Conservation (phyloP, 2,888 invertebrate species). For the Meloe dianella region DNA sequence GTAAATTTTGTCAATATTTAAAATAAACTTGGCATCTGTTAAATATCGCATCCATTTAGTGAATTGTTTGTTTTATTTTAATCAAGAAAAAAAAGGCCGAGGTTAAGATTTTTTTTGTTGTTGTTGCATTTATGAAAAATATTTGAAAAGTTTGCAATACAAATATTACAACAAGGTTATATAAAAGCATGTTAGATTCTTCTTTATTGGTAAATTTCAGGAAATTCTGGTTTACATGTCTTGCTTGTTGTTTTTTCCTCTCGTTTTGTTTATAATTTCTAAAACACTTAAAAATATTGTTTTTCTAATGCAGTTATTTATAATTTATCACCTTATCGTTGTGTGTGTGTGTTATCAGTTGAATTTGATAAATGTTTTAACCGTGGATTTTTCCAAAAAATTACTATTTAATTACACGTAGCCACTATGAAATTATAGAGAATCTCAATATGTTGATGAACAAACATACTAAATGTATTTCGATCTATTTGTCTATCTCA, state of each 20-base stretch:
- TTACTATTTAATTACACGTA: too few species aligned
- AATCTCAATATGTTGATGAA: too few species aligned
- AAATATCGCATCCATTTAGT: neutral
- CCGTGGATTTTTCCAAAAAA: too few species aligned
- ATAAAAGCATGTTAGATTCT: neutral
- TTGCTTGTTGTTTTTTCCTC: too few species aligned
- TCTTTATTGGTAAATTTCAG: neutral
- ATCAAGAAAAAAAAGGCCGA: neutral
- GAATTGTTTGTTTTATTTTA: neutral
- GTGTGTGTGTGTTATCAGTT: neutral
- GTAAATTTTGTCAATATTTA: neutral
- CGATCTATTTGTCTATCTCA: too few species aligned
- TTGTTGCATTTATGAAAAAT: neutral
- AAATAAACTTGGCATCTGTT: slow-evolving; percentile 1
- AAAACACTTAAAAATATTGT: too few species aligned
- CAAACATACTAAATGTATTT: too few species aligned
- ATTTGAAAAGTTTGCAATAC: neutral
- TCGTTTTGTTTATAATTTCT: too few species aligned
- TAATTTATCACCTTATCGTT: neutral
- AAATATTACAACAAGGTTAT: neutral
- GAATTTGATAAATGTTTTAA: neutral
- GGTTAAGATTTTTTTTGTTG: neutral
- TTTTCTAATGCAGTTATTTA: neutral
- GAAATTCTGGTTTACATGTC: neutral
- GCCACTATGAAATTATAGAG: too few species aligned